Conservation (phyloP, 30 jellyfish, hydroid and myxozoan species). For the Aurelia sp. region DNA sequence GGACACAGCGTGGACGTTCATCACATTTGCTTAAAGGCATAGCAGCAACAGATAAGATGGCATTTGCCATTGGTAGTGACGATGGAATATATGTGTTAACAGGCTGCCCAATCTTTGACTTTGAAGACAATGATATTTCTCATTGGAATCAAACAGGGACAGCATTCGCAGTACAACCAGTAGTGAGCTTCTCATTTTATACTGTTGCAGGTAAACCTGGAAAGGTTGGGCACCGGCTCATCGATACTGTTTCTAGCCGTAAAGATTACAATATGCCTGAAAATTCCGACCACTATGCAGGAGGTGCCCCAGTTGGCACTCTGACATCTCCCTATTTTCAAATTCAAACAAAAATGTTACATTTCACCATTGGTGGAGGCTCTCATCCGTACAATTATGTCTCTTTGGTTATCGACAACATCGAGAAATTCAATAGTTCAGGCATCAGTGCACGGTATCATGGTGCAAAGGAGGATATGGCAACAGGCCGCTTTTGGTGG, state of each 20-base stretch:
- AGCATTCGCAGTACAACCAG: no score
- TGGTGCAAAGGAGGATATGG: not conserved
- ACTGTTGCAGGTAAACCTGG: constrained; percentile 21
- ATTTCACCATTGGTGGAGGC: constrained; percentile 62
- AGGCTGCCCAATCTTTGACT: no score
- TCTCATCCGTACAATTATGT: constrained; percentile 41
- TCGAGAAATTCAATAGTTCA: not conserved
- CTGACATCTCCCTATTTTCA: constrained; percentile 53
- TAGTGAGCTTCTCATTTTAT: not conserved
- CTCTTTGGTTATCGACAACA: constrained; percentile 24
- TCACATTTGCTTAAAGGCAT: constrained; percentile 24
- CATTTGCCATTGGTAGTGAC: constrained; percentile 28
- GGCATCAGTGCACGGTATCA: constrained; percentile 15
- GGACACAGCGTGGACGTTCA: constrained; percentile 54
- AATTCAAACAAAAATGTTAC: constrained; percentile 33
- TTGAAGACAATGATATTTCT: no score
- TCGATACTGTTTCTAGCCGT: constrained; percentile 30
- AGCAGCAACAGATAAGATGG: constrained; percentile 39
- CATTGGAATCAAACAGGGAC: no score
- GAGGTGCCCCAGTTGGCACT: constrained; percentile 57
- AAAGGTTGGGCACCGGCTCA: constrained; percentile 30
- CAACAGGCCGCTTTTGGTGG: constrained; percentile 65
- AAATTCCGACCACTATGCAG: not conserved
- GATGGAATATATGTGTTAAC: constrained; percentile 24
- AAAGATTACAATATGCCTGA: not conserved